Conservation (phyloP, 2,113 vertebrate genomes). For the Urocolius indicus region DNA sequence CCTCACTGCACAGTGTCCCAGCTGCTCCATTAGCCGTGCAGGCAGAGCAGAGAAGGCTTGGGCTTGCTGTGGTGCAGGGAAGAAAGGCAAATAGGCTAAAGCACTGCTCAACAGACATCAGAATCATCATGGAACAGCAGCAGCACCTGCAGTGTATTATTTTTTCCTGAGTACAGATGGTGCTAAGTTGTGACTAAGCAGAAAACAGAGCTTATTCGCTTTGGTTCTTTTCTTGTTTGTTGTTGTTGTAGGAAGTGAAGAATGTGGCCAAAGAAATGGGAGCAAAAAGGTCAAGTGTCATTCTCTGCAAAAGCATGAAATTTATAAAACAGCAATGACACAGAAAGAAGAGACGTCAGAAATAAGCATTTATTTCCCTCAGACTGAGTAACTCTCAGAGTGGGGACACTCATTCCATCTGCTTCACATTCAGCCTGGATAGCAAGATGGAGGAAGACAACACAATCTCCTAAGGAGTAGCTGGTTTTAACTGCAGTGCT, state of each 20-base stretch:
- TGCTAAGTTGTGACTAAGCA: neutral
- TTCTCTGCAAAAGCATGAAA: neutral
- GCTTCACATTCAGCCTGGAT: neutral
- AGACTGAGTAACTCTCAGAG: neutral
- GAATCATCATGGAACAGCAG: neutral
- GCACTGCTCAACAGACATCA: neutral
- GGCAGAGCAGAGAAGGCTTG: neutral
- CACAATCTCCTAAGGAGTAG: neutral
- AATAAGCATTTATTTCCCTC: neutral
- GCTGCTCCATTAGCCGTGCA: no score
- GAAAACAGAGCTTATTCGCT: neutral
- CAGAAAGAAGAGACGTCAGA: neutral
- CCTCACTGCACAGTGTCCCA: neutral
- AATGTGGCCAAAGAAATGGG: neutral
- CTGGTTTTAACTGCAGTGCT: neutral
- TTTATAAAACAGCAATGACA: neutral
- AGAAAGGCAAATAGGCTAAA: neutral
- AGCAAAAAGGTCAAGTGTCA: neutral
- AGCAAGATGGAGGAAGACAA: neutral
- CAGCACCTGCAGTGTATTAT: neutral
- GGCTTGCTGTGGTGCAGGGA: neutral
- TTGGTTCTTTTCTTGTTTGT: neutral
- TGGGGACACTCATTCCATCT: neutral
- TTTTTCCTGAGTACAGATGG: neutral
- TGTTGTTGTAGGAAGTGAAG: neutral